phyloP scores from a whole-genome alignment of 1,140 invertebrate genomes.

The Fopius arisanus region DNA sequence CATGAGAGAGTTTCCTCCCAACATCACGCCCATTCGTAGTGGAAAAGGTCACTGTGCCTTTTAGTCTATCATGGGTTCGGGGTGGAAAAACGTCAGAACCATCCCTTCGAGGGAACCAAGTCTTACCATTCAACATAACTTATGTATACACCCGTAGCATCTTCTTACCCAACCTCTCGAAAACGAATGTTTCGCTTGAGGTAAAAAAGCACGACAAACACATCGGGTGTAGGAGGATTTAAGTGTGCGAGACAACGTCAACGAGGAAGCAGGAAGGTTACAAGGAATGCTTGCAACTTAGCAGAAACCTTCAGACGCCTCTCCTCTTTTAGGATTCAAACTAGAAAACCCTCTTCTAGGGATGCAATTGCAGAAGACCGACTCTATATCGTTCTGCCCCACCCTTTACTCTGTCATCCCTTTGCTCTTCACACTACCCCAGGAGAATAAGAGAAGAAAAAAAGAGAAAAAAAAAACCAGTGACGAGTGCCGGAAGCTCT shows the following conservation, averaged over 20 bases:
- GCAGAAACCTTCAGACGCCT: constrained; percentile 35
- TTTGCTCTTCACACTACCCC: neutral
- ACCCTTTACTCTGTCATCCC: constrained; percentile 1
- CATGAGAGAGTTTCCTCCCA: constrained; percentile 28
- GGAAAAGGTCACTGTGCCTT: constrained; percentile 32
- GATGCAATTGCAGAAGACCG: neutral
- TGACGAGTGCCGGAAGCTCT: neutral
- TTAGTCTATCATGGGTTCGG: constrained; percentile 26
- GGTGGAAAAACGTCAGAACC: constrained; percentile 25
- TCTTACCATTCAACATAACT: neutral
- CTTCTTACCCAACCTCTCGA: neutral
- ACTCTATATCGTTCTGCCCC: neutral
- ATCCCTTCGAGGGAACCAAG: neutral
- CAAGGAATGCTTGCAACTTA: constrained; percentile 30
- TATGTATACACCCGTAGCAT: neutral
- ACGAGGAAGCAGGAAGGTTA: constrained; percentile 3
- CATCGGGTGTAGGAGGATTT: constrained; percentile 23
- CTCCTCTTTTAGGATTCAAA: constrained; percentile 29
- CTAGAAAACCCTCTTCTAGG: neutral
- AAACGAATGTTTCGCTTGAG: constrained; percentile 34
- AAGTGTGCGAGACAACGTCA: constrained; percentile 15
- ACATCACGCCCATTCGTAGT: constrained; percentile 14
- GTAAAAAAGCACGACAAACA: constrained; percentile 38
- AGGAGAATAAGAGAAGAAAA: constrained; percentile 16
- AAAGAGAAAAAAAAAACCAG: neutral